Evolutionary conservation across 2,113 vertebrate species (phyloP), one percentile per base, ranked within the genome.

Genomic region (Melanocharis versteri): DNA sequence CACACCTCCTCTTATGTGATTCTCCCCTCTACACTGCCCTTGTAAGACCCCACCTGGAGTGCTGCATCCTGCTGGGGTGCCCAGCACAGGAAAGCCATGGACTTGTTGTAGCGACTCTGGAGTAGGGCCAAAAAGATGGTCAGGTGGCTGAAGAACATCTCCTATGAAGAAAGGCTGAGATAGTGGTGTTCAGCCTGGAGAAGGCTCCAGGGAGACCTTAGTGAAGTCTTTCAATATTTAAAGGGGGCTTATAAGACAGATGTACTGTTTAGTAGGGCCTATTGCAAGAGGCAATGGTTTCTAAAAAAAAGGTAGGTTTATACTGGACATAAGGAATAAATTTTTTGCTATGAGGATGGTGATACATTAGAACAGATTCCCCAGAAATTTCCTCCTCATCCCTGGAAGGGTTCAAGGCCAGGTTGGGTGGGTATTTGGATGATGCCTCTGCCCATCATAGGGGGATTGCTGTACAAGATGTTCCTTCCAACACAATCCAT

Each of bases 371-470:
- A 72, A 76, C 20, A 42, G 5, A 14, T 37, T 83, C 4, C 20
- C 7, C 8, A 11, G 33, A 61, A 61, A n/a, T n/a, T n/a, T n/a
- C n/a, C n/a, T 14, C 6, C 7, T 51, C 19, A 13, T 71, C 11
- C 7, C 4, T 51, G 19, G 30, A 80, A 76, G 0, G 0, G 0
- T 50, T 64, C 26, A 57, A 3, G 11, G 11, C 4, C 27, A 28
- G 17, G 8, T 28, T 71, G 47, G 20, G 40, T 17, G 5, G 15
- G 13, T 17, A 48, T 79, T 78, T 64, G 28, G 31, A 37, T 44
- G 45, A 28, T 50, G 35, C 35, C 31, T 35, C 39, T 83, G 54
- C 4, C 8, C 5, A 33, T 26, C 10, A 5, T 15, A 58, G 23
- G 1, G 10, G 15, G 16, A 13, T 5, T 42, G 31, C 20, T 68